Evolutionary conservation across 2,797 vertebrate species (phyloP).

Genomic region (Anguilla anguilla): DNA sequence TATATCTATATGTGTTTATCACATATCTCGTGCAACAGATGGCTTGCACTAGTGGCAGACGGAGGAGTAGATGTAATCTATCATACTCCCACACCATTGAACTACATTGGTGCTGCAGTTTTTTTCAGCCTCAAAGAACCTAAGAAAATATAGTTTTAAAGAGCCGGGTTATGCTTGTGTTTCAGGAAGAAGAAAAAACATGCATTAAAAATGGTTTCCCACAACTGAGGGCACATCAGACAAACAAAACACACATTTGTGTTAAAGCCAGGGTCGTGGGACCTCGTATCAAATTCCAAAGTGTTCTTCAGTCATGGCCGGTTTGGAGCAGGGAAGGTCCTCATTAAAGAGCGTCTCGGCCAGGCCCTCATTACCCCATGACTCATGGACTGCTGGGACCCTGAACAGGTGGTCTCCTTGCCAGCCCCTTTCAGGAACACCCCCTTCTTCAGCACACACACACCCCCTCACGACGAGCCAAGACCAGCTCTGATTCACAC

Average conservation of each 20-base stretch:
- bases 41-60: background rate
- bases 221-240: background rate
- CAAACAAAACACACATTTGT: background rate
- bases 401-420: conserved; percentile 26
- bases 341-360: conserved; percentile 9
- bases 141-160: background rate
- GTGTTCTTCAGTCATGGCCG: background rate
- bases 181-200: background rate
- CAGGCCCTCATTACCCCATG: background rate
- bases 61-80: conserved; percentile 9
- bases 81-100: background rate
- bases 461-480: background rate
- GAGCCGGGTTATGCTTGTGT: background rate
- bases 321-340: conserved; percentile 8
- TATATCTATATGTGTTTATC: conserved; percentile 8
- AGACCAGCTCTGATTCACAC: background rate
- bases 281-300: conserved; percentile 2
- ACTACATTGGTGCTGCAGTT: background rate
- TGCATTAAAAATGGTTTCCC: background rate
- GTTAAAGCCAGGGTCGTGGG: background rate
- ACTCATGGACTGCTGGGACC: conserved; percentile 14
- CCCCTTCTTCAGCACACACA: conserved; percentile 6
- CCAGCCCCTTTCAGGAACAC: conserved; percentile 3
- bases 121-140: background rate
- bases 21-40: conserved; percentile 4